Percentiles rank a stretch among this genome's conserved stretches.
Conservation (phyloP, 1,140 invertebrate species). For the Portunus trituberculatus region DNA sequence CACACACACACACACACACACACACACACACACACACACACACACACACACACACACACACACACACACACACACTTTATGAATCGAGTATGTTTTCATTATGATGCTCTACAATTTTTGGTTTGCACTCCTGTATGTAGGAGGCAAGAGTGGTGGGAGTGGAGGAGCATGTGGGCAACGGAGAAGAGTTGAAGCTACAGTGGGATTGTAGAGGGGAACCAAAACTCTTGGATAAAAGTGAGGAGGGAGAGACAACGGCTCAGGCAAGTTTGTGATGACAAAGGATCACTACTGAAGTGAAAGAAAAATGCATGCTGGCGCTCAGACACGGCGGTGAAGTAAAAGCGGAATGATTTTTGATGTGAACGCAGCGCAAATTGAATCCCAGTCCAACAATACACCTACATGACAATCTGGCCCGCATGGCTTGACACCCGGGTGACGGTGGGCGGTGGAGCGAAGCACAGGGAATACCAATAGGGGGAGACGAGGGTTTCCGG, state of each 20-base stretch:
- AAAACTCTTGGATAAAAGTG: conserved; percentile 25
- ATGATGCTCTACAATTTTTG: no score
- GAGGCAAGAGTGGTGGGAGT: background rate
- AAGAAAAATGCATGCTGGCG: conserved; percentile 42
- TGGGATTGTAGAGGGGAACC: background rate
- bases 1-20: conserved; percentile 23
- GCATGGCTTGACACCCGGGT: conserved; percentile 44
- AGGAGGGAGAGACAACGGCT: background rate
- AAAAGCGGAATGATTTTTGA: conserved; percentile 53
- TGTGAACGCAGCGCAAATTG: conserved; percentile 52
- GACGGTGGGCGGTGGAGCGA: background rate
- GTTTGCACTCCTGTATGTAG: no score
- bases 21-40: conserved; percentile 34
- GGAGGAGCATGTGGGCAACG: background rate
- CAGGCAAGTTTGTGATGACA: conserved; percentile 23
- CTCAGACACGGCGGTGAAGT: conserved; percentile 10
- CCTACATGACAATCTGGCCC: conserved; percentile 39
- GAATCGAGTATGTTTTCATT: no score
- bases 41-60: conserved; percentile 31
- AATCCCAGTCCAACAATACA: conserved; percentile 59
- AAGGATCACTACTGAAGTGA: conserved; percentile 34
- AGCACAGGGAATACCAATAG: background rate
- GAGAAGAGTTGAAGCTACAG: background rate
- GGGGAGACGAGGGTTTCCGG: background rate
- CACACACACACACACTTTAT: background rate